Conservation (phyloP, 2,888 invertebrate genomes). For the Pollenia griseotomentosa region DNA sequence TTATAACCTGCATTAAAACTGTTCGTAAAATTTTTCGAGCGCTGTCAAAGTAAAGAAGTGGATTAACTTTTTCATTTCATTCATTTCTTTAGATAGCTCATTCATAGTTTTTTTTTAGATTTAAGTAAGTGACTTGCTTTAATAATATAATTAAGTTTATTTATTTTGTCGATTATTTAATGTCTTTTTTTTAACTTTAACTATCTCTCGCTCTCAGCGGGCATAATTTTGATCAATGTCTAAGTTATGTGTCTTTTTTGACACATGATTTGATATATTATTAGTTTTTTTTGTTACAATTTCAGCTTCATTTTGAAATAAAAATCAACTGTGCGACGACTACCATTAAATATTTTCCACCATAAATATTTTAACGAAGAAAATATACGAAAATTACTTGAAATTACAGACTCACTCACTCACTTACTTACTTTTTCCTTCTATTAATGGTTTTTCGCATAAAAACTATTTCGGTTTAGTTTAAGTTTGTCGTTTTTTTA, state of each 20-base stretch:
- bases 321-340: slow-evolving; percentile 53
- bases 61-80: slow-evolving; percentile 8
- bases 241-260: slow-evolving; percentile 73
- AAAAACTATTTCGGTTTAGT: slow-evolving; percentile 71
- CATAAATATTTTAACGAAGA: slow-evolving; percentile 68
- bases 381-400: slow-evolving; percentile 65
- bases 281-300: slow-evolving; percentile 52
- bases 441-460: slow-evolving; percentile 69
- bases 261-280: slow-evolving; percentile 74
- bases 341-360: slow-evolving; percentile 67
- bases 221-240: slow-evolving; percentile 74
- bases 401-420: slow-evolving; percentile 66
- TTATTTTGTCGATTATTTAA: slow-evolving; percentile 72
- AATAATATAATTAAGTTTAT: slow-evolving; percentile 71
- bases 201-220: slow-evolving; percentile 69
- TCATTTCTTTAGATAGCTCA: background rate
- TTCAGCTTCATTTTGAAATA: slow-evolving; percentile 43
- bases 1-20: background rate
- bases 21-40: background rate
- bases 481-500: slow-evolving; percentile 37
- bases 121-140: slow-evolving; percentile 49
- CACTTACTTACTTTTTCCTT: slow-evolving; percentile 41
- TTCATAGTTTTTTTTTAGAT: slow-evolving; percentile 30
- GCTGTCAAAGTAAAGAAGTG: slow-evolving; percentile 3
- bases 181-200: slow-evolving; percentile 59